Evolutionary conservation across 2,113 vertebrate genomes (phyloP), one percentile per base, ranked within the genome.

Genomic region (Apus apus): DNA sequence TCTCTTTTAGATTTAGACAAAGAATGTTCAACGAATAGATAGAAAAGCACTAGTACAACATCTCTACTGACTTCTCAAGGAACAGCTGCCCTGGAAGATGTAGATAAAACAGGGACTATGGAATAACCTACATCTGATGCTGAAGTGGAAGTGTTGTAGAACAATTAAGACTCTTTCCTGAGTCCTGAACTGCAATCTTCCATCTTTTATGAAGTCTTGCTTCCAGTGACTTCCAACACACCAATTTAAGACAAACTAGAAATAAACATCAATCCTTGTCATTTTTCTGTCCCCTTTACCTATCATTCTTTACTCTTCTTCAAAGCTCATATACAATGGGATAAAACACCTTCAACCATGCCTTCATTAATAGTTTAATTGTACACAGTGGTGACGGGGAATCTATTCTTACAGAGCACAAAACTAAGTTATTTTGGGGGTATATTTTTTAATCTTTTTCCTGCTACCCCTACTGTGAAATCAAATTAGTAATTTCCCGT

Each of bases 11-110:
- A 40, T 48, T 48, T 20, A 45, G n/a, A 78, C 15, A 90, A 74
- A 76, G 27, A 74, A 15, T 0, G 3, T 54, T 66, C 26, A 83
- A 16, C 0, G 0, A 83, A 60, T 1, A 81, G 20, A 36, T 23
- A 14, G 25, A 65, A 66, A 61, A 32, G 32, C 15, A 64, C 34
- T 25, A 70, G 19, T 2, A 56, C 8, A 82, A 27, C 23, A 64
- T 22, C 57, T 65, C 50, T 36, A 38, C 10, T 54, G 36, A 57
- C 61, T 45, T 78, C 29, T 36, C 40, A 78, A 18, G 67, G 15
- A 87, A 72, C 20, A 74, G 29, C 45, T 30, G 25, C 11, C 48
- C 20, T 3, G 15, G 54, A 60, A 87, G 65, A 84, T 12, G 6
- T 23, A 81, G 64, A 21, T 36, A 25, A 48, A 78, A 68, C 20